Percentiles rank a stretch among this genome's conserved stretches.
phyloP scores from a whole-genome alignment of 2,888 invertebrate species.

The Acronicta leporina region DNA sequence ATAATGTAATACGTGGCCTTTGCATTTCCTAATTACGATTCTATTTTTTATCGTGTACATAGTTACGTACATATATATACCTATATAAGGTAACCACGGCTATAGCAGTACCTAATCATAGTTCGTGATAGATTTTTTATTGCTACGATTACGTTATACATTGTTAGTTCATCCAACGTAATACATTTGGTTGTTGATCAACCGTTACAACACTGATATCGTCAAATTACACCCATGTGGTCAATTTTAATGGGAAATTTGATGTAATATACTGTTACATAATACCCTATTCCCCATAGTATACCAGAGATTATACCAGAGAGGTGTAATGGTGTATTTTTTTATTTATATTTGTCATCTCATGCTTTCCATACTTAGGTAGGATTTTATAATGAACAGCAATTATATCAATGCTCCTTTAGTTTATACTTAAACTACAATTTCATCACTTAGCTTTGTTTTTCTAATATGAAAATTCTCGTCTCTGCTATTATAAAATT shows the following conservation, averaged over 20 bases:
- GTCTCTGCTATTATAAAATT: too few relatives aligned
- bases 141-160: slow-evolving; percentile 14
- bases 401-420: too few relatives aligned
- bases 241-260: background rate
- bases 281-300: too few relatives aligned
- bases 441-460: too few relatives aligned
- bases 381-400: too few relatives aligned
- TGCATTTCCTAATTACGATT: slow-evolving; percentile 35
- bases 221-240: background rate
- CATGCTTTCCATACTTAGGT: too few relatives aligned
- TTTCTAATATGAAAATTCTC: too few relatives aligned
- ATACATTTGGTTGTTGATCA: slow-evolving; percentile 1
- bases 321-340: too few relatives aligned
- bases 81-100: background rate
- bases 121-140: slow-evolving; percentile 30
- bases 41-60: slow-evolving; percentile 10
- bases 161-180: too few relatives aligned
- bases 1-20: slow-evolving; percentile 32
- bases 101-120: background rate
- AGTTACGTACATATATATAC: background rate
- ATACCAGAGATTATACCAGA: too few relatives aligned
- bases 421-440: too few relatives aligned
- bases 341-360: too few relatives aligned
- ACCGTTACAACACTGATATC: background rate
- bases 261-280: background rate